phyloP scores from a whole-genome alignment of 1,140 invertebrate species.

The Babylonia areolata region DNA sequence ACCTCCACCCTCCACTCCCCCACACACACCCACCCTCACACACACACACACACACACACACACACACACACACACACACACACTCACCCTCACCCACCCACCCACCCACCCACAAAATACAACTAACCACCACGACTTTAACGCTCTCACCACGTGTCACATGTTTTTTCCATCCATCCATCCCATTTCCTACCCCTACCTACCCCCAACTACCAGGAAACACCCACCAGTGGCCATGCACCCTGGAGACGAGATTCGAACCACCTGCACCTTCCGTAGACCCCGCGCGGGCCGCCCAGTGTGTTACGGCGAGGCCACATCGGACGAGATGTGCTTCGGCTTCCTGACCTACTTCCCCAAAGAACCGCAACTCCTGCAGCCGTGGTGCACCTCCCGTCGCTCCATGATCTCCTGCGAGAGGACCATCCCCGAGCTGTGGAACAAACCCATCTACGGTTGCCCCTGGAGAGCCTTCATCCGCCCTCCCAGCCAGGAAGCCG shows the following conservation, averaged over 20 bases:
- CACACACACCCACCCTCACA: neutral
- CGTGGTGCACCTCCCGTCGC: constrained; percentile 47
- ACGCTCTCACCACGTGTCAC: too few relatives aligned
- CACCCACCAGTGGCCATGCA: constrained; percentile 39
- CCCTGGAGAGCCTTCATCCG: constrained; percentile 43
- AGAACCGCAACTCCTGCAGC: constrained; percentile 32
- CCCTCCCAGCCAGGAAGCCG: constrained; percentile 16
- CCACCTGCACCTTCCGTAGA: constrained; percentile 48
- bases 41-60: too few relatives aligned
- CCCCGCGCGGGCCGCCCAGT: constrained; percentile 24
- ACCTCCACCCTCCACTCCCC: too few relatives aligned
- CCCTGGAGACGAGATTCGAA: constrained; percentile 54
- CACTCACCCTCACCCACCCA: too few relatives aligned
- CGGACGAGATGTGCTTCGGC: constrained; percentile 60
- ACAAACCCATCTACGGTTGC: constrained; percentile 31
- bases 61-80: neutral
- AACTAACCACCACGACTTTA: too few relatives aligned
- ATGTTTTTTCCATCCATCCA: too few relatives aligned
- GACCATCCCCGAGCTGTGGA: constrained; percentile 31
- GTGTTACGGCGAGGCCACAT: constrained; percentile 53
- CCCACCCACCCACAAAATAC: too few relatives aligned
- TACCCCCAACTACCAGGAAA: constrained; percentile 26
- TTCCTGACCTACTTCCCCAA: constrained; percentile 58
- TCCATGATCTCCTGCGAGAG: constrained; percentile 44
- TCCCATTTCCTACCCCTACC: too few relatives aligned